phyloP scores from a whole-genome alignment of 2,113 vertebrate species.

The Lamprologus callipterus region DNA sequence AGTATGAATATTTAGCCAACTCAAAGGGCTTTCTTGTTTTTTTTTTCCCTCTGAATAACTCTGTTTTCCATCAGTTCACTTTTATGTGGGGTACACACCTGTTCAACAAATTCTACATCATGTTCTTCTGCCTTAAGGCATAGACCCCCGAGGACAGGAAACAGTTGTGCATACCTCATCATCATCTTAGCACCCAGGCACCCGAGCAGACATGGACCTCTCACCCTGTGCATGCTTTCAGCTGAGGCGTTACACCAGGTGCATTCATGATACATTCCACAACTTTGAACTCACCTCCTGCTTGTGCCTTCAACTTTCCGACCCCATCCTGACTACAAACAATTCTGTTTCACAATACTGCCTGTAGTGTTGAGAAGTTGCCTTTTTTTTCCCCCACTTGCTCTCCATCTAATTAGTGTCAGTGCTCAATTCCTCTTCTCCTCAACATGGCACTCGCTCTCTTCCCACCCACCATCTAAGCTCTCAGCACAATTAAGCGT shows the following conservation, averaged over 20 bases:
- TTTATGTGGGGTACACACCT: not conserved
- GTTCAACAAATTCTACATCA: not conserved
- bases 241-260: not conserved
- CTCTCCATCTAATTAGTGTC: conserved; percentile 63
- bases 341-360: conserved; percentile 1
- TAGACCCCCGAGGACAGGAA: not conserved
- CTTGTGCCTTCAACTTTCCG: not conserved
- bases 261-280: not conserved
- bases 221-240: not conserved
- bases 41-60: not conserved
- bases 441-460: conserved; percentile 8
- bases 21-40: not conserved
- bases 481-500: conserved; percentile 61
- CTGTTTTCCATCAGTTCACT: not conserved
- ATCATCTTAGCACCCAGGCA: not conserved
- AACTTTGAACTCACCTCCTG: not conserved
- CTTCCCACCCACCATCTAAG: conserved; percentile 65
- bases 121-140: conserved; percentile 10
- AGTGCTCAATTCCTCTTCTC: conserved; percentile 42
- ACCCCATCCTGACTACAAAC: not conserved
- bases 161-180: not conserved
- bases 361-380: conserved; percentile 13
- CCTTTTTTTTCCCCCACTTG: not conserved
- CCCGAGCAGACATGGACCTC: not conserved
- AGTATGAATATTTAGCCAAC: not conserved